Percentiles rank a stretch among this genome's conserved stretches.
phyloP scores from a whole-genome alignment of 2,888 invertebrate genomes.

The Barypeithes pellucidus region DNA sequence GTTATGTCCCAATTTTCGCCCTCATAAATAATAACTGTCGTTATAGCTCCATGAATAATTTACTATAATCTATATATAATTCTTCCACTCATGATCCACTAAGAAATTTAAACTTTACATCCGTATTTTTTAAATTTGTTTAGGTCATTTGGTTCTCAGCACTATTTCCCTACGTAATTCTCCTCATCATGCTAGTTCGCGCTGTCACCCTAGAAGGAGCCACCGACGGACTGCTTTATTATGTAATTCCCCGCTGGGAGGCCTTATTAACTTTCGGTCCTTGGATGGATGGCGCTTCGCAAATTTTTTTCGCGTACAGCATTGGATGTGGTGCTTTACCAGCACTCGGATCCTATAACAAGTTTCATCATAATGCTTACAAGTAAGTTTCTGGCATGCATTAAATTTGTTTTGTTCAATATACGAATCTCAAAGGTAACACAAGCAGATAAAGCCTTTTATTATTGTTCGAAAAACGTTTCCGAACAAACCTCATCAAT shows the following conservation, averaged over 20 bases:
- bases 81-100: too few relatives aligned
- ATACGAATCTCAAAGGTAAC: too few relatives aligned
- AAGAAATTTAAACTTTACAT: too few relatives aligned
- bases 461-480: too few relatives aligned
- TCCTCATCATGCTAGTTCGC: slow-evolving; percentile 78
- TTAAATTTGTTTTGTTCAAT: neutral
- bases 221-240: slow-evolving; percentile 77
- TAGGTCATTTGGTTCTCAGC: slow-evolving; percentile 85
- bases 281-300: slow-evolving; percentile 86
- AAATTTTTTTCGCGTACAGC: slow-evolving; percentile 86
- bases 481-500: too few relatives aligned
- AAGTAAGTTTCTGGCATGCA: slow-evolving; percentile 70
- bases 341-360: slow-evolving; percentile 83
- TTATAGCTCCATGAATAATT: too few relatives aligned
- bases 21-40: too few relatives aligned
- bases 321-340: slow-evolving; percentile 85
- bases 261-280: slow-evolving; percentile 73
- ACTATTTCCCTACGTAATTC: slow-evolving; percentile 81
- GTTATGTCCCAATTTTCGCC: too few relatives aligned
- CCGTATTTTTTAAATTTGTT: slow-evolving; percentile 19
- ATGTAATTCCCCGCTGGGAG: slow-evolving; percentile 78
- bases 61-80: too few relatives aligned
- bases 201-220: slow-evolving; percentile 81
- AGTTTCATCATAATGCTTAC: slow-evolving; percentile 84
- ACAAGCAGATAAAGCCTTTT: too few relatives aligned